Percentiles rank a stretch among this genome's conserved stretches.
Conservation (phyloP, 2,797 vertebrate species). For the Cryptoblepharus egeriae region DNA sequence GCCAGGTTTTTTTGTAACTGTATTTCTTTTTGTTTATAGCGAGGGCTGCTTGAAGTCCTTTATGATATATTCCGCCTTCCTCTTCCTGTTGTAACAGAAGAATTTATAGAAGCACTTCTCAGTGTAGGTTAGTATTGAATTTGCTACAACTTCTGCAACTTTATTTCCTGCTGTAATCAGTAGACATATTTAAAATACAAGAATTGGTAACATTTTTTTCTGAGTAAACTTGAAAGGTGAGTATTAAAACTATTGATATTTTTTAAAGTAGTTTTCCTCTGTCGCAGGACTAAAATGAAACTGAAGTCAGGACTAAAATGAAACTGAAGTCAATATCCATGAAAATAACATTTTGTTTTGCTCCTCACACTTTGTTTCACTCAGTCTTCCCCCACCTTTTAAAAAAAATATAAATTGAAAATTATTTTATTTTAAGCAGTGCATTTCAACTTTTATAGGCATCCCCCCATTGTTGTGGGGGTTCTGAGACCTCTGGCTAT, state of each 20-base stretch:
- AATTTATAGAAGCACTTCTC: conserved; percentile 93
- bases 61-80: conserved; percentile 98
- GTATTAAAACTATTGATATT: not conserved
- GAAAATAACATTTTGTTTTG: not conserved
- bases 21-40: conserved; percentile 75
- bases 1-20: not conserved
- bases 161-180: too few relatives aligned
- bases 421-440: not conserved
- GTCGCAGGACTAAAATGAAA: not conserved
- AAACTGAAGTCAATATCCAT: not conserved
- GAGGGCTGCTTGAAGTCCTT: conserved; percentile 93
- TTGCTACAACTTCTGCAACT: too few relatives aligned
- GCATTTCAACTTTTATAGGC: not conserved
- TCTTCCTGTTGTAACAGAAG: conserved; percentile 90
- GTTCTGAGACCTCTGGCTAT: too few relatives aligned
- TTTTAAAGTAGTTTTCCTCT: not conserved
- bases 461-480: too few relatives aligned
- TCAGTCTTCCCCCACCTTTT: not conserved
- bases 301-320: not conserved
- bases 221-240: not conserved
- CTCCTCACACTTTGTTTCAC: not conserved
- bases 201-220: not conserved
- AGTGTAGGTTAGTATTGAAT: conserved; percentile 90
- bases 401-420: not conserved
- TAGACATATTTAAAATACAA: not conserved